phyloP scores from a whole-genome alignment of 2,113 vertebrate species.

The Melanotaenia duboulayi region DNA sequence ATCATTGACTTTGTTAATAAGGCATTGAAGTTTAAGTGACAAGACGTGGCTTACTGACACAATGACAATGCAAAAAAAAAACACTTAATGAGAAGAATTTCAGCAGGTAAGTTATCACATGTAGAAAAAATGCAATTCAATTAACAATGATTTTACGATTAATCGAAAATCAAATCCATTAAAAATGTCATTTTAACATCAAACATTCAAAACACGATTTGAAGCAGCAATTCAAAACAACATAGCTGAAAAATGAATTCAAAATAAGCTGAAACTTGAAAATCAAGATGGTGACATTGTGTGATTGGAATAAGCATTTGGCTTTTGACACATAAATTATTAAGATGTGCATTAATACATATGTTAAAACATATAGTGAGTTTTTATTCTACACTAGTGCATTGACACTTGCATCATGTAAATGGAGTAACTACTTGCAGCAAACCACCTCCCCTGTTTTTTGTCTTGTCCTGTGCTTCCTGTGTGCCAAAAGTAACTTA shows the following conservation, averaged over 20 bases:
- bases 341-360: constrained; percentile 9
- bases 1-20: constrained; percentile 19
- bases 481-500: constrained; percentile 18
- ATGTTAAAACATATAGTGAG: constrained; percentile 6
- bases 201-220: background rate
- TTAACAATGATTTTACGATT: constrained; percentile 16
- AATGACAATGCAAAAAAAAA: background rate
- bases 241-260: constrained; percentile 2
- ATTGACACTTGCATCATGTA: constrained; percentile 53
- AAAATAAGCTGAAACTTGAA: constrained; percentile 12
- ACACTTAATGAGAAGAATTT: constrained; percentile 9
- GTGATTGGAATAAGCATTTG: background rate
- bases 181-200: background rate
- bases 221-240: constrained; percentile 6
- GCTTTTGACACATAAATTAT: constrained; percentile 43
- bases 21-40: constrained; percentile 24
- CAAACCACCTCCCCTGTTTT: constrained; percentile 29
- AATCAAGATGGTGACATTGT: constrained; percentile 14
- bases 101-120: constrained; percentile 14
- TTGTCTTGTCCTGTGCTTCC: background rate
- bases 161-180: background rate
- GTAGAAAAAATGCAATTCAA: constrained; percentile 31
- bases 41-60: background rate
- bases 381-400: constrained; percentile 34
- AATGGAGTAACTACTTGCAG: constrained; percentile 49